Base-by-base conservation (phyloP, 1,140 invertebrate genomes). In the Elymnias hypermnestra region DNA sequence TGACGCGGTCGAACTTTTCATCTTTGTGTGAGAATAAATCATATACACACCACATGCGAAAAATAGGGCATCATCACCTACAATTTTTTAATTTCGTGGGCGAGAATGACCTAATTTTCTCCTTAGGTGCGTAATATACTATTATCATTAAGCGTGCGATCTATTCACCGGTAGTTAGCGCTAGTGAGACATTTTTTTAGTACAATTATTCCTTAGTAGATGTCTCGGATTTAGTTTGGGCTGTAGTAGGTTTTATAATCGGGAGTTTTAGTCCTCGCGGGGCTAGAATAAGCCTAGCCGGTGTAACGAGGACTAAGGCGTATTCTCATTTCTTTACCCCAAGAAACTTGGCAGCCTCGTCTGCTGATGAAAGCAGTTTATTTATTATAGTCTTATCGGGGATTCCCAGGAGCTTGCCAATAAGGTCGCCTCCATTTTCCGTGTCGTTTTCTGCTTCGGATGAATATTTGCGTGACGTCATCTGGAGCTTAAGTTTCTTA, bases 391-490 rank as follows among this genome's bases (percentile, higher is more conserved):
- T 91, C 46, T 92, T 92, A 72, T 95, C 94, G 41, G 92, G 90
- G 45, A 97, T 95, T 0, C 95, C 96, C 0, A 98, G 83, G 0
- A 98, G 87, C 75, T 96, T 96, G 0, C 95, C 94, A 54, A 98
- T 95, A 21, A 97, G 87, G 68, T 97, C 95, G 41, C 89, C 89
- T 26, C 91, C 89, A 48, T 89, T 89, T 61, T 89, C 89, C 2
- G 73, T 79, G 54, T 89, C 87, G 18, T 87, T 87, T 44, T 83
- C 79, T 8, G 41, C 64, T 69, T 87, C 72, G n/a, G 76, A 70
- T 0, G 78, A 76, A 37, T 83, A 77, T 53, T 87, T 89, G 48
- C 86, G 75, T 17, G 77, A 76, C 14, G 63, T 81, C 79, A 82
- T 83, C 48, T 81, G 50, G 7, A 88, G 61, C 53, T 88, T 79